Base-by-base conservation (phyloP, 2,888 invertebrate species). In the Sphecodes monilicornis region DNA sequence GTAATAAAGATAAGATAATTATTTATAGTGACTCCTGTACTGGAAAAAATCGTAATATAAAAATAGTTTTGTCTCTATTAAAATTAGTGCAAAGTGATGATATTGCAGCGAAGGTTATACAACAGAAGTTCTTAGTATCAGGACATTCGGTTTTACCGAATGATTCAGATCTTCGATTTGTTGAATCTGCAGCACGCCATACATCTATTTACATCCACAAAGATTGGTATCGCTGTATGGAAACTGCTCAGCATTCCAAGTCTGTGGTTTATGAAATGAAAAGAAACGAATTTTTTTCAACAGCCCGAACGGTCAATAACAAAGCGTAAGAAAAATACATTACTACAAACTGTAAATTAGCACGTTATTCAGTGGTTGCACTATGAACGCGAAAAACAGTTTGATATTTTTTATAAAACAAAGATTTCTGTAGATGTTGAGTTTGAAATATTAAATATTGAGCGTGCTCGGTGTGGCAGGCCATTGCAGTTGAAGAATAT, bases 281-380 rank as follows among this genome's bases (percentile, higher is more conserved):
- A 50, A 22, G 16, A 3, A 50, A 50, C 46, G 46, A 50, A 50
- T 50, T 50, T 4, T 46, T 46, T 1, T 46, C 6, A 41, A 41
- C 11, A 41, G 6, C n/a, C n/a, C n/a, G 60, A 29, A 60, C 60
- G 29, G 11, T 60, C 60, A n/a, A 57, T 57, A 57, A 57, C 57
- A 26, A 57, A n/a, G 57, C 57, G 26, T 57, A 57, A 57, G n/a
- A 60, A 60, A 60, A 60, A 60, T 60, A 60, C 60, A 29, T 13
- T 29, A 3, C 6, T 29, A 29, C 13, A 29, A 60, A 13, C 60
- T 60, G 60, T 13, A 13, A 60, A 60, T 60, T 60, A 4, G 29
- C 29, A 11, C 60, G 3, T 3, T 13, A 13, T 26, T 60, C 60
- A 1, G 60, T 60, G 60, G 1, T 11, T 10, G 13, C 10, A 26